Evolutionary conservation across 2,888 invertebrate genomes (phyloP).

Genomic region (Micropterix aruncella): DNA sequence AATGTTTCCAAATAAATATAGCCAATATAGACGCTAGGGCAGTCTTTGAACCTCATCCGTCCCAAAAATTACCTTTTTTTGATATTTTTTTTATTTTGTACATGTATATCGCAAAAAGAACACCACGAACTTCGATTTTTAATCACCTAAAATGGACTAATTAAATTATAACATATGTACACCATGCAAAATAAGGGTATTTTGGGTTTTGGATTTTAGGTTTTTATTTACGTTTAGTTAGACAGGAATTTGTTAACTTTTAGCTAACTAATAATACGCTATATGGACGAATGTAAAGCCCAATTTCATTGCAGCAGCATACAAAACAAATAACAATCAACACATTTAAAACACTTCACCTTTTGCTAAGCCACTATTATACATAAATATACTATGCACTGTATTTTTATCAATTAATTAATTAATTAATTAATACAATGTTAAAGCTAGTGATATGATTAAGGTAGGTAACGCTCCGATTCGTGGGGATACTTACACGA

Average conservation of each 20-base stretch:
- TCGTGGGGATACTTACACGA: no score
- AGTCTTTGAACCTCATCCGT: neutral
- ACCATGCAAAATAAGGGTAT: no score
- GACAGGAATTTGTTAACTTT: no score
- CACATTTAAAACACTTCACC: no score
- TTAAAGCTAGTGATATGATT: neutral
- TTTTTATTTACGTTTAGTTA: no score
- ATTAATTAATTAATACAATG: neutral
- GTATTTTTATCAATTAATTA: neutral
- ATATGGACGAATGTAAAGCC: neutral
- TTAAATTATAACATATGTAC: neutral
- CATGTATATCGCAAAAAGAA: neutral
- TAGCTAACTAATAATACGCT: no score
- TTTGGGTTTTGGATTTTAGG: no score
- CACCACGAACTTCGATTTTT: neutral
- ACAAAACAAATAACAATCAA: no score
- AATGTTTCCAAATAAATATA: neutral
- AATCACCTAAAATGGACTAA: neutral
- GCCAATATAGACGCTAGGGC: neutral
- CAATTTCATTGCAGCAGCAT: no score
- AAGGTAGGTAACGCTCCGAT: neutral
- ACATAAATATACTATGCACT: neutral
- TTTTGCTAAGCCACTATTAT: no score
- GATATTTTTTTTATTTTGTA: neutral
- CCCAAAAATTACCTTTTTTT: neutral